Conservation (phyloP, 2,797 vertebrate genomes). For the Ptychobarbus kaznakovi region DNA sequence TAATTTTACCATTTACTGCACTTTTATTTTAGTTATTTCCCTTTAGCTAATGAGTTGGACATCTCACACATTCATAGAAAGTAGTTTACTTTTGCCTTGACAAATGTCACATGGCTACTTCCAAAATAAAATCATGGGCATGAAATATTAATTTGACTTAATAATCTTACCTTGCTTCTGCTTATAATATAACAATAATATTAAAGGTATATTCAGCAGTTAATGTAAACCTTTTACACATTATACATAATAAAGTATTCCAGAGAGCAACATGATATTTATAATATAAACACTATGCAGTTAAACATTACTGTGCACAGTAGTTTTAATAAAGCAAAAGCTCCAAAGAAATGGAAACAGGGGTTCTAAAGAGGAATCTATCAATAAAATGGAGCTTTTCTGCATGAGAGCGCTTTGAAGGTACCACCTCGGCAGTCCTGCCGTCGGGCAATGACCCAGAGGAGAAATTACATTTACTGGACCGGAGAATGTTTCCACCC, state of each 20-base stretch:
- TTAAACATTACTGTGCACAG: background rate
- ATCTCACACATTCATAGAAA: background rate
- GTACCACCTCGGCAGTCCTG: conserved; percentile 31
- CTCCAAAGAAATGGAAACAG: background rate
- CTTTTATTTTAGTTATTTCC: background rate
- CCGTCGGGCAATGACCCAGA: conserved; percentile 41
- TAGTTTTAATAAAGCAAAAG: background rate
- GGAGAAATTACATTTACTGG: conserved; percentile 44
- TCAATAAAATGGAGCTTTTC: background rate
- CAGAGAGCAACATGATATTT: background rate
- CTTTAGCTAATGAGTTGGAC: background rate
- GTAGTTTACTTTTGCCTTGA: background rate
- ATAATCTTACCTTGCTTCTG: background rate
- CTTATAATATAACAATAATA: background rate
- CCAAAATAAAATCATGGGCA: background rate
- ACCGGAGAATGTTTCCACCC: conserved; percentile 25
- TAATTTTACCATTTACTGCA: background rate
- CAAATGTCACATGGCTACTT: background rate
- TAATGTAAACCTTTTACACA: background rate
- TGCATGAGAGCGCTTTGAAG: conserved; percentile 12
- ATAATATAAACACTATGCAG: background rate
- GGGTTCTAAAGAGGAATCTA: background rate
- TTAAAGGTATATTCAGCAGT: background rate
- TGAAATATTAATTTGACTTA: background rate
- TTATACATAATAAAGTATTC: background rate